These are phyloP conservation scores for Lonchura striata DNA, from an alignment of 2,113 vertebrate genomes.

Conservation along the genomic window DNA sequence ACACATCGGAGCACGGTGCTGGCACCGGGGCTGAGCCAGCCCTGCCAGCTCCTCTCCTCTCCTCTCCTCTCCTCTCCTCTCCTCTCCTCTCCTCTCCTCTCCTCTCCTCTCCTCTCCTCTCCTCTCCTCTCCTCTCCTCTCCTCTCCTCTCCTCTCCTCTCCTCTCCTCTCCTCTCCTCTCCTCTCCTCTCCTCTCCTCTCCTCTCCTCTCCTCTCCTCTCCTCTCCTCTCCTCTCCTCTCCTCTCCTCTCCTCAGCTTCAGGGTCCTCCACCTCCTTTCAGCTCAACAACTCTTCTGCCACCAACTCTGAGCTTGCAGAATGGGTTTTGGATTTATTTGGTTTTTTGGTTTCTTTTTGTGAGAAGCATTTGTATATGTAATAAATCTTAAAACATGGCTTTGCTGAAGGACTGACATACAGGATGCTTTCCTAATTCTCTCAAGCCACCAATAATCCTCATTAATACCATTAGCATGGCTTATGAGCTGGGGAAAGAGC, in stretches of 20 bases:
- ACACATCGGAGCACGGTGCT: accelerated
- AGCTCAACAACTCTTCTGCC: too few relatives aligned
- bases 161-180: too few relatives aligned
- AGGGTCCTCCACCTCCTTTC: too few relatives aligned
- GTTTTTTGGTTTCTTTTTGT: too few relatives aligned
- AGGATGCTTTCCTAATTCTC: slow-evolving; percentile 22
- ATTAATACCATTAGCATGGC: slow-evolving; percentile 32
- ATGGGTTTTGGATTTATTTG: too few relatives aligned
- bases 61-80: not conserved
- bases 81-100: not conserved
- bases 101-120: too few relatives aligned
- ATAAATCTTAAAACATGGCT: not conserved
- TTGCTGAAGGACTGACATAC: not conserved
- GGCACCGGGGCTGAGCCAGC: not conserved
- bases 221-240: too few relatives aligned
- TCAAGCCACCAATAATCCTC: slow-evolving; percentile 34
- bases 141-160: too few relatives aligned
- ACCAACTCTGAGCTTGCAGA: too few relatives aligned
- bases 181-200: too few relatives aligned
- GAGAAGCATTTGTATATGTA: not conserved
- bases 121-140: too few relatives aligned
- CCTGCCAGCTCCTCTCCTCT: not conserved
- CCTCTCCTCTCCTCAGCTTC: too few relatives aligned
- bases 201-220: not conserved
- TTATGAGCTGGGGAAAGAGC: not conserved